Evolutionary conservation across 92 coral and sea anemone genomes (phyloP).

Genomic region (Phenganax stokvisi): DNA sequence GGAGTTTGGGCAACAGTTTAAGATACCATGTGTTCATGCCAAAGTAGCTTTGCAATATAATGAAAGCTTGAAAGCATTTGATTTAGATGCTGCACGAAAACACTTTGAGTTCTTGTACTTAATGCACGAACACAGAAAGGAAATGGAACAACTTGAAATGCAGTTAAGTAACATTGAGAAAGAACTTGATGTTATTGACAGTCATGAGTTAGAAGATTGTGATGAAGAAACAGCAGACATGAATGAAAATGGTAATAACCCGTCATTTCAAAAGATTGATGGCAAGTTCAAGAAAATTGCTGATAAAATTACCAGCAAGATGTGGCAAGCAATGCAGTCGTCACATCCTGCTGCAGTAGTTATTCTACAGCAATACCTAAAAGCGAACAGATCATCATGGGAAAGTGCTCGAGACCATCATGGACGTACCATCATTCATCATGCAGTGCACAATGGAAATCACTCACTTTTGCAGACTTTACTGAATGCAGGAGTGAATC

Average conservation of each 20-base stretch:
- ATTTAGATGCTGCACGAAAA: constrained; percentile 31
- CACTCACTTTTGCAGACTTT: constrained; percentile 38
- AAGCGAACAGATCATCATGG: constrained; percentile 36
- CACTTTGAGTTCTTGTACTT: constrained; percentile 40
- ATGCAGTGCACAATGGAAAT: background rate
- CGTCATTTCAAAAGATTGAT: constrained; percentile 19
- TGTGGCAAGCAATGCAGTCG: constrained; percentile 47
- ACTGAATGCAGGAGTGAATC: constrained; percentile 42
- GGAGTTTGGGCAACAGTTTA: constrained; percentile 8
- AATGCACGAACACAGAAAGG: constrained; percentile 22
- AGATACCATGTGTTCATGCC: constrained; percentile 44
- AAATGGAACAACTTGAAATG: constrained; percentile 7
- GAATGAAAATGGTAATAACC: background rate
- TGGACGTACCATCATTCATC: background rate
- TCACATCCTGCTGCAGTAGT: constrained; percentile 27
- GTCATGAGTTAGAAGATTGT: constrained; percentile 7
- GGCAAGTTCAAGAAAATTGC: constrained; percentile 42
- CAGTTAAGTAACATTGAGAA: constrained; percentile 2
- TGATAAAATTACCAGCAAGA: constrained; percentile 29
- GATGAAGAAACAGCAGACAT: background rate
- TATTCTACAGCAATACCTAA: constrained; percentile 30
- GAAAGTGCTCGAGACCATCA: constrained; percentile 36
- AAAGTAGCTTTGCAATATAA: constrained; percentile 35
- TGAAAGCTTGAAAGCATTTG: constrained; percentile 35
- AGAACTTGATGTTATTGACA: constrained; percentile 29